Evolutionary conservation across 1,140 invertebrate genomes (phyloP), one percentile per base, ranked within the genome.

Genomic region (Antheraea pernyi): DNA sequence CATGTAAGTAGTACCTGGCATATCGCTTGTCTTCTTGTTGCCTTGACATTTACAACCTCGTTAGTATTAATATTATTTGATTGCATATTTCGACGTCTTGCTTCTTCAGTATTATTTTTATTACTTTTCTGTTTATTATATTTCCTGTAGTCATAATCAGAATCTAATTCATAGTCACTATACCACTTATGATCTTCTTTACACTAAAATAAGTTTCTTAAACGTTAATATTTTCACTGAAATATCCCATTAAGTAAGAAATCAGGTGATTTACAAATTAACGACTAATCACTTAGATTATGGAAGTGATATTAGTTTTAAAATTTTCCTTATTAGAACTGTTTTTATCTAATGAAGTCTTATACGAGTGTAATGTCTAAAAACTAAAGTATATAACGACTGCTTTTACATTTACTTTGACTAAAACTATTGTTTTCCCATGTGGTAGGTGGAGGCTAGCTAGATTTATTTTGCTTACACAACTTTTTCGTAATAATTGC

Each of bases 141-240:
- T 53, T 53, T 53, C 16, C 46, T 53, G 16, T 16, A 53, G 46
- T 53, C 46, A 53, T 11, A 53, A 16, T 53, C 46, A n/a, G 16
- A 53, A 53, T 53, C 46, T 53, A 53, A 53, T 16, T n/a, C 46
- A 53, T 53, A 53, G 46, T 53, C 46, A 53, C 46, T 53, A 13
- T 2, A 53, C 9, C 5, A 53, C 1, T 42, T 11, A 53, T 53
- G 9, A 53, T 16, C 46, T 16, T n/a, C 46, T 16, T 53, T n/a
- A n/a, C 46, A 53, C 46, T 53, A 16, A 16, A 53, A 53, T 53
- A 2, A 6, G 13, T 13, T 53, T 16, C 4, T 6, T 53, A 16
- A 16, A 53, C 16, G 13, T 53, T 53, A 53, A 30, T 4, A 30
- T 30, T 30, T 30, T 4, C 22, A 30, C 22, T 30, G 22, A 30